Conservation (phyloP, 2,888 invertebrate genomes). For the Taphrorychus bicolor region DNA sequence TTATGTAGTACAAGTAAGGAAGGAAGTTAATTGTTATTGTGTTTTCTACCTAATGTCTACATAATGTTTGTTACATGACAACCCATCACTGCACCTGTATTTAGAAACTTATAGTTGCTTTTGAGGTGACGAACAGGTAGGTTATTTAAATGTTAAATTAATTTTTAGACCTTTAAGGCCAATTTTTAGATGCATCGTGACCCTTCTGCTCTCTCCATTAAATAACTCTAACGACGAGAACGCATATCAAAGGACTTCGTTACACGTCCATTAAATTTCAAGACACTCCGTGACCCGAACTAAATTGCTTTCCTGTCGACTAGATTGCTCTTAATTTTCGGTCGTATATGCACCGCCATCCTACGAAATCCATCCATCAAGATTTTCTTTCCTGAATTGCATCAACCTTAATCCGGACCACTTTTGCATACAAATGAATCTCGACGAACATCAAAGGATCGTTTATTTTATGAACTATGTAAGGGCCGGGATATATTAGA, state of each 20-base stretch:
- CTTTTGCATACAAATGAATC: slow-evolving; percentile 29
- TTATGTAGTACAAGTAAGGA: too few species aligned
- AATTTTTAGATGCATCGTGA: too few species aligned
- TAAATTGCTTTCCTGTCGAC: not conserved
- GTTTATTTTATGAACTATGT: slow-evolving; percentile 13
- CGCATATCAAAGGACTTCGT: slow-evolving; percentile 6
- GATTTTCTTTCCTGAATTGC: slow-evolving; percentile 20
- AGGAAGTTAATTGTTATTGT: too few species aligned
- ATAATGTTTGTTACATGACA: too few species aligned
- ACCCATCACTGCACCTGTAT: too few species aligned
- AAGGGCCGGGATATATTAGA: slow-evolving; percentile 5
- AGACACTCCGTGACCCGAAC: not conserved
- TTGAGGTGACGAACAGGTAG: too few species aligned
- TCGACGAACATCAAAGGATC: slow-evolving; percentile 16
- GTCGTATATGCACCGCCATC: not conserved
- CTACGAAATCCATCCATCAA: slow-evolving; percentile 9
- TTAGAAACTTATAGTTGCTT: too few species aligned
- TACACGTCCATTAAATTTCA: slow-evolving; percentile 1
- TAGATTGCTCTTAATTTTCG: slow-evolving; percentile 10
- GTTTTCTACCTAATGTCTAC: too few species aligned
- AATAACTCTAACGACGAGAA: not conserved
- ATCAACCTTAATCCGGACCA: slow-evolving; percentile 12
- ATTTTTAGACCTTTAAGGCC: too few species aligned
- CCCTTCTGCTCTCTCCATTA: not conserved
- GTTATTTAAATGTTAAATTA: too few species aligned